Base-by-base conservation (phyloP, 2,113 vertebrate genomes). In the Colaptes auratus region DNA sequence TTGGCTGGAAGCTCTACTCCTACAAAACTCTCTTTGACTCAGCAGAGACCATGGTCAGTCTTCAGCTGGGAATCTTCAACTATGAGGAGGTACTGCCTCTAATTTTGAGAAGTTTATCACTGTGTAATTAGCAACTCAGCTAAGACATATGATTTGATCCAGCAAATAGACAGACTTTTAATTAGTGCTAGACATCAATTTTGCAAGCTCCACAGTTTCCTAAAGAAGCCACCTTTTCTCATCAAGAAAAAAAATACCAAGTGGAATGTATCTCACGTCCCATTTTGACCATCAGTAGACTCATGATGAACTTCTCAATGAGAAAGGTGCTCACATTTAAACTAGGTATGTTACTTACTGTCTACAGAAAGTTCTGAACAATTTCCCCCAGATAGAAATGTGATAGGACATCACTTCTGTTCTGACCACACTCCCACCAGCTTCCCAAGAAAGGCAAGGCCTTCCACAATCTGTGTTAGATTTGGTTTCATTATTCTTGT, bases 31-130 rank as follows among this genome's bases (percentile, higher is more conserved):
- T 99, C 70, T 97, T 98, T 60, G 98, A 99, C 74, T 98, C 99
- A 1, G 98, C 98, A 71, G 98, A 98, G 97, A 99, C 98, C 21
- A 98, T 99, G 97, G 97, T 99, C 96, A 99, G 99, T 94, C 98
- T 99, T 94, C 99, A 99, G 97, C 96, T 99, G 71, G 99, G 99
- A 75, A 99, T 99, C 96, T 99, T 99, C 97, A 99, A 99, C 97
- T 99, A 99, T 2, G 98, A 99, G 53, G 99, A 99, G 98, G 99
- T 99, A 97, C 28, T 4, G 60, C 12, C 58, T 69, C 17, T 86
- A 12, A 55, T 53, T 73, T n/a, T 86, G 53, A 71, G 15, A 93
- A 21, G 6, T 36, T 84, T 77, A 28, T 84, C 31, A 15, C 42
- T 12, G 9, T 48, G 10, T 39, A 67, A 28, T 33, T 88, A 46